These are phyloP conservation scores for Aphidius colemani DNA, from an alignment of 2,888 invertebrate genomes.

Conservation along the genomic window DNA sequence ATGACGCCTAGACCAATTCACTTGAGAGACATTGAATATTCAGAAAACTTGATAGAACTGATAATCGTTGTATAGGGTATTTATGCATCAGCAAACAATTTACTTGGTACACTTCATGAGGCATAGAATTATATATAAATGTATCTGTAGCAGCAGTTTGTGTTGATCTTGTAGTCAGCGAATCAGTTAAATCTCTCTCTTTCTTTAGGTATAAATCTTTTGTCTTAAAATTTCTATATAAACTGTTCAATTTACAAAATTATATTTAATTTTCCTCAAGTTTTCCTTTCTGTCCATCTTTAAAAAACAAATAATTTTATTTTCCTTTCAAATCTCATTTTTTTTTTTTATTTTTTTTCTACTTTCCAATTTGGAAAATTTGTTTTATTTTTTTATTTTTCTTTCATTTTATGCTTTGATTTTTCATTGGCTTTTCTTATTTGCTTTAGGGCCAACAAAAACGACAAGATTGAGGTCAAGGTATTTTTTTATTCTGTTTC, in stretches of 20 bases:
- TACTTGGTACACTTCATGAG: no score
- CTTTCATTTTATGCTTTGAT: no score
- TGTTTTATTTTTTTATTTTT: no score
- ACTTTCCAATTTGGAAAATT: no score
- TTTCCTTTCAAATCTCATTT: no score
- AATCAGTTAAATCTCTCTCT: conserved; percentile 6
- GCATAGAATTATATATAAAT: background rate
- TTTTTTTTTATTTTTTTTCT: no score
- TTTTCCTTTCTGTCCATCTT: no score
- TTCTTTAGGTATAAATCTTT: background rate
- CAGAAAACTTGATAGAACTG: conserved; percentile 13
- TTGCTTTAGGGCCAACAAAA: background rate
- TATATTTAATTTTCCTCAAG: conserved; percentile 11
- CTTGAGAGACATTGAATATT: conserved; percentile 25
- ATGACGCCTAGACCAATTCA: conserved; percentile 16
- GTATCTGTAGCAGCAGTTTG: background rate
- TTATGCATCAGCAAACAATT: no score
- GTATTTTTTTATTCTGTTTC: conserved; percentile 8
- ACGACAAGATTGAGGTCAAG: conserved; percentile 13
- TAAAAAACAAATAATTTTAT: no score
- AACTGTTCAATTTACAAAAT: conserved; percentile 17
- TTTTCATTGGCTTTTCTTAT: no score
- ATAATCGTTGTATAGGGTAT: conserved; percentile 10
- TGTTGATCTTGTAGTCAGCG: background rate
- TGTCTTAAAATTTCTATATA: conserved; percentile 6